A percentile compares a stretch with the other conserved stretches of the same genome.
These are phyloP conservation scores for Clarias magur DNA, from an alignment of 2,113 vertebrate species.

Conservation along the genomic window DNA sequence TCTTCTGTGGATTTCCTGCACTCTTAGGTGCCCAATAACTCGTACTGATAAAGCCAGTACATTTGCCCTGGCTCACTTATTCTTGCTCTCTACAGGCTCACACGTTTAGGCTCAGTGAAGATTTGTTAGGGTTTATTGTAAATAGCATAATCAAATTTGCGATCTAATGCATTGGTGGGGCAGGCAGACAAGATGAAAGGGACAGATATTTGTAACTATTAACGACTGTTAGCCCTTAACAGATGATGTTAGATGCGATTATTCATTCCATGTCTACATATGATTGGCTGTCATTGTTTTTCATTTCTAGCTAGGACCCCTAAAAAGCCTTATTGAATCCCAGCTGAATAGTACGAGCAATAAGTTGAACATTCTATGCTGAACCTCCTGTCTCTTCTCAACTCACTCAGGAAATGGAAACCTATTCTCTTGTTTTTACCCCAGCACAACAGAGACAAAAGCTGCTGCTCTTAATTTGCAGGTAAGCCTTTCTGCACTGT, in stretches of 20 bases:
- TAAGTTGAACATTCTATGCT: constrained; percentile 56
- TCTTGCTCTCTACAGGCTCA: constrained; percentile 42
- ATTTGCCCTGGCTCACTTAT: constrained; percentile 64
- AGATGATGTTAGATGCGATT: background rate
- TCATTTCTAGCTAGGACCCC: background rate
- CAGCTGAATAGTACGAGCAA: constrained; percentile 29
- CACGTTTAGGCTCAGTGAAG: background rate
- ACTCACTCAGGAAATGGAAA: constrained; percentile 64
- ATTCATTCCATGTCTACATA: background rate
- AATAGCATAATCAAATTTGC: constrained; percentile 18
- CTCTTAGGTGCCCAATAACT: constrained; percentile 77
- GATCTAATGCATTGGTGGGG: background rate
- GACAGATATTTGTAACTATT: constrained; percentile 9
- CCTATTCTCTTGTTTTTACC: constrained; percentile 66
- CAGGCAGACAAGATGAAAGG: background rate
- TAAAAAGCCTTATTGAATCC: constrained; percentile 8
- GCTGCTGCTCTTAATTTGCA: constrained; percentile 62
- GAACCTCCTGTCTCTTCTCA: constrained; percentile 56
- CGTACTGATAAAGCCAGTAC: constrained; percentile 64
- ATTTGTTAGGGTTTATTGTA: constrained; percentile 19
- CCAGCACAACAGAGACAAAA: constrained; percentile 64
- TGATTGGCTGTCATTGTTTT: constrained; percentile 12
- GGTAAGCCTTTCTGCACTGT: constrained; percentile 64
- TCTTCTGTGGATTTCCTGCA: constrained; percentile 72
- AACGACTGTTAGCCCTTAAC: background rate